Evolutionary conservation across 2,797 vertebrate genomes (phyloP), one percentile per base, ranked within the genome.

Genomic region (Galago senegalensis): DNA sequence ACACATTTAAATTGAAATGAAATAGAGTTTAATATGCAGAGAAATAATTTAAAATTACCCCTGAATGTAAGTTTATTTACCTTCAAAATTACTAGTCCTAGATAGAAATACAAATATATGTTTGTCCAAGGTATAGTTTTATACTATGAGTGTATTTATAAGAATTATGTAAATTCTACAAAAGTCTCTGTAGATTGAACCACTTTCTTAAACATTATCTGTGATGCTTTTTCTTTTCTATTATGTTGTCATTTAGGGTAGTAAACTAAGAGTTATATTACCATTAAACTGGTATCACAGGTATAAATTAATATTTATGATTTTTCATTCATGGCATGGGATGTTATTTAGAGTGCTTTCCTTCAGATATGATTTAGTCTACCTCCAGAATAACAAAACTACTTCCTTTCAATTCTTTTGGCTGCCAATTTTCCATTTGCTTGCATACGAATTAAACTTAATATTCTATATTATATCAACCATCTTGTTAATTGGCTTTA

Each of bases 241-340:
- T 65, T 46, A 46, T 77, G 27, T 2, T 94, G 8, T 69, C 34
- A 83, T 7, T 81, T 46, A 65, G 37, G 5, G 37, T 81, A 58
- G 10, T 13, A 18, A 81, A 79, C 21, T 53, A 87, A 77, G 34
- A 37, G 11, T 77, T 60, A n/a, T 10, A 34, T 87, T 70, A 8
- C 2, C 46, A 77, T 40, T 77, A 9, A 89, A n/a, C 25, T 58
- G 6, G 12, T 37, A 83, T 77, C 79, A 4, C 21, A 27, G 1
- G 82, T 4, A 79, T 58, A 61, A 53, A 84, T 82, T 25, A 91
- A 31, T 75, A 84, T 25, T 37, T 87, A 49, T 65, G 2, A 77
- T 87, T 94, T 86, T 81, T 14, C 7, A 83, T 69, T 81, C 29
- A 43, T 61, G 29, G 67, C 65, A 96, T 23, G 80, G 12, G 65